Conservation (phyloP, 2,888 invertebrate species). For the Leucophenga montana region DNA sequence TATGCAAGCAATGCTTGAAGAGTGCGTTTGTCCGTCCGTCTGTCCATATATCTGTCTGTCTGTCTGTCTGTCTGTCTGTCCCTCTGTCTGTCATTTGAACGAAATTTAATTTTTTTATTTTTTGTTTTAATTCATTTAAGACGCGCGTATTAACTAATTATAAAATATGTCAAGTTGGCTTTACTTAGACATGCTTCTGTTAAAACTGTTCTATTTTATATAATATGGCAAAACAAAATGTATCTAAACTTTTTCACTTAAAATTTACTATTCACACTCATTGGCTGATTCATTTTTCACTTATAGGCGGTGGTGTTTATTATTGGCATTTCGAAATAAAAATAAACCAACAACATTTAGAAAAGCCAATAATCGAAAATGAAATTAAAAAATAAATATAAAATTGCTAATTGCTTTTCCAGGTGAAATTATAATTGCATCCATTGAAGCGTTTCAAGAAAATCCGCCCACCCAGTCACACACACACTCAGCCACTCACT, state of each 20-base stretch:
- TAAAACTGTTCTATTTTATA: no score
- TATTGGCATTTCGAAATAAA: conserved; percentile 28
- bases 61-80: not conserved
- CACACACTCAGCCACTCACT: no score
- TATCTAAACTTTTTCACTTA: conserved; percentile 50
- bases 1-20: not conserved
- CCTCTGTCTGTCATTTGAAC: not conserved
- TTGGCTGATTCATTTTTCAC: conserved; percentile 31
- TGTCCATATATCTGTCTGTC: not conserved
- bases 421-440: not conserved
- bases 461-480: not conserved
- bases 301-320: no score
- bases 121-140: not conserved
- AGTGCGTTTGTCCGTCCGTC: not conserved
- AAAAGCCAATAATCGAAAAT: no score
- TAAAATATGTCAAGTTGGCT: conserved; percentile 21
- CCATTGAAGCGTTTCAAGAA: not conserved
- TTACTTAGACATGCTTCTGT: not conserved
- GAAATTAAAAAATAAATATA: no score
- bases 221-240: no score
- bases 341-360: no score
- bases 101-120: no score
- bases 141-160: conserved; percentile 8
- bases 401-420: not conserved
- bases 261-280: conserved; percentile 6